Evolutionary conservation across 2,797 vertebrate genomes (phyloP).

Genomic region (Salarias fasciatus): DNA sequence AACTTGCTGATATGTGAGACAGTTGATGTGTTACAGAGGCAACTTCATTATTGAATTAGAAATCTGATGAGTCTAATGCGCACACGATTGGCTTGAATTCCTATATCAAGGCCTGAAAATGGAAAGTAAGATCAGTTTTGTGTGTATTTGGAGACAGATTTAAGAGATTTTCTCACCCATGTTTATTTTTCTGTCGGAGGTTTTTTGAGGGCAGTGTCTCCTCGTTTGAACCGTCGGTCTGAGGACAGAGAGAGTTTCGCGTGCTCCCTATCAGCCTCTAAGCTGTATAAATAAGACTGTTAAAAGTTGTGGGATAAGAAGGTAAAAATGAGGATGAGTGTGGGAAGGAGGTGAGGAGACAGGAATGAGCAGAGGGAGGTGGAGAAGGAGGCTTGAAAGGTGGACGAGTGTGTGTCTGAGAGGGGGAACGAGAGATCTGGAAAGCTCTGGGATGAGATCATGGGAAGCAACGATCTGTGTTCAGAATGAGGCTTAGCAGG

Average conservation of each 20-base stretch:
- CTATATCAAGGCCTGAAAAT: too few relatives aligned
- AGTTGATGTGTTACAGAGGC: too few relatives aligned
- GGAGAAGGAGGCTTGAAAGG: slow-evolving; percentile 25
- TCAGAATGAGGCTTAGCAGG: slow-evolving; percentile 61
- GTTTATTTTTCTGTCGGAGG: neutral
- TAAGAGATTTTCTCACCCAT: neutral
- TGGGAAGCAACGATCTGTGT: slow-evolving; percentile 68
- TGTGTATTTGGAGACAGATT: neutral
- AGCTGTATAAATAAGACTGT: neutral
- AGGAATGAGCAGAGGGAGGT: slow-evolving; percentile 8
- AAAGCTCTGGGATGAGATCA: slow-evolving; percentile 70
- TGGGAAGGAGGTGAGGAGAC: neutral
- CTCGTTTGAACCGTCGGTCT: neutral
- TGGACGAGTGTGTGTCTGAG: slow-evolving; percentile 36
- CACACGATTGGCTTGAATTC: too few relatives aligned
- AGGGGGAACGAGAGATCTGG: slow-evolving; percentile 41
- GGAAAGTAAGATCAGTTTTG: too few relatives aligned
- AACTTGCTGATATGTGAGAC: too few relatives aligned
- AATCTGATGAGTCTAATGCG: too few relatives aligned
- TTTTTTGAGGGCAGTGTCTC: neutral
- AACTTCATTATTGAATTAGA: too few relatives aligned
- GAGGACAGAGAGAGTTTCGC: neutral
- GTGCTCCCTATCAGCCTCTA: neutral
- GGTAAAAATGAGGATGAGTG: neutral
- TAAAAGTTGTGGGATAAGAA: neutral